These are phyloP conservation scores for Timema podura DNA, from an alignment of 2,888 invertebrate species.

Conservation along the genomic window DNA sequence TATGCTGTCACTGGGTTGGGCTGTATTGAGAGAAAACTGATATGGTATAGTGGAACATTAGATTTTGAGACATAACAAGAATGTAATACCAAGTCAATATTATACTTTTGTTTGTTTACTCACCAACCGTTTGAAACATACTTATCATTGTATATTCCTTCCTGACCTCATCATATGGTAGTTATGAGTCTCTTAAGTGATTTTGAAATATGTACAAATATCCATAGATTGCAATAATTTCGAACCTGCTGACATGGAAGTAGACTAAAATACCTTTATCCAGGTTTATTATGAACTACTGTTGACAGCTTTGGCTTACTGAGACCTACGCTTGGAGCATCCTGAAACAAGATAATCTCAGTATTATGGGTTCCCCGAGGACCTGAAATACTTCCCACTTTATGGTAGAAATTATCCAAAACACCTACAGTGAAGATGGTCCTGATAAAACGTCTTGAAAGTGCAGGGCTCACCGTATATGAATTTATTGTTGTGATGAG, in stretches of 20 bases:
- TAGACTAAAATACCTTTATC: neutral
- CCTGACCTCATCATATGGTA: neutral
- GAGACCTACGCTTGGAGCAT: neutral
- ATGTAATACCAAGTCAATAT: neutral
- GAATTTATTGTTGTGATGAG: neutral
- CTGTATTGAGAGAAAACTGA: neutral
- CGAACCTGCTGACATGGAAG: slow-evolving; percentile 6
- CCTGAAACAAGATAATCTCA: neutral
- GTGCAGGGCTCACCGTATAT: neutral
- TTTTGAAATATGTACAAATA: neutral
- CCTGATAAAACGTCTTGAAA: neutral
- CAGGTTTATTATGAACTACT: neutral
- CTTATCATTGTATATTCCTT: neutral
- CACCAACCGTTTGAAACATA: neutral
- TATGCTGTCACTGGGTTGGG: neutral
- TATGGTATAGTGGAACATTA: neutral
- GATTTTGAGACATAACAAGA: neutral
- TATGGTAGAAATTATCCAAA: slow-evolving; percentile 1
- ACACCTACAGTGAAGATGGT: neutral
- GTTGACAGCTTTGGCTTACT: neutral
- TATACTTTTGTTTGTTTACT: neutral
- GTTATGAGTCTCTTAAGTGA: neutral
- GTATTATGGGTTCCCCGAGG: neutral
- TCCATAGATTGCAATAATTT: neutral
- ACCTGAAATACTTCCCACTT: neutral